phyloP scores from a whole-genome alignment of 1,140 invertebrate genomes.

The Drosophila prosaltans region DNA sequence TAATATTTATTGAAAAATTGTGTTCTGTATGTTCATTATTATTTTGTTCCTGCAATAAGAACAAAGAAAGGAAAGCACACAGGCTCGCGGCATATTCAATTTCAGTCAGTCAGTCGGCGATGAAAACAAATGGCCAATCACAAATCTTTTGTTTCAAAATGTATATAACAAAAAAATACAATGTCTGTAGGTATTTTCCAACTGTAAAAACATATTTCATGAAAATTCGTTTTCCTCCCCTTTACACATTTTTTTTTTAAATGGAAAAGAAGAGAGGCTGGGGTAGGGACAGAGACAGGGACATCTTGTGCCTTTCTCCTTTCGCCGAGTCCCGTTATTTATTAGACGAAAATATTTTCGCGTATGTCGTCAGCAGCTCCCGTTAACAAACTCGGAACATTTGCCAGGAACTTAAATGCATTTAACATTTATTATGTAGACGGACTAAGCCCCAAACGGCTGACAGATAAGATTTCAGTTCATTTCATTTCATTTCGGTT shows the following conservation, averaged over 20 bases:
- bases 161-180: background rate
- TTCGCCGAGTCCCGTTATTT: constrained; percentile 58
- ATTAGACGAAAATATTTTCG: constrained; percentile 55
- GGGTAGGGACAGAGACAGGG: background rate
- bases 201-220: constrained; percentile 48
- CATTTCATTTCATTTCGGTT: constrained; percentile 8
- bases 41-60: constrained; percentile 29
- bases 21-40: constrained; percentile 35
- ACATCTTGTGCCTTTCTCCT: background rate
- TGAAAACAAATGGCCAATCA: constrained; percentile 65
- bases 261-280: background rate
- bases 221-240: constrained; percentile 17
- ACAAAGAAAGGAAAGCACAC: constrained; percentile 15
- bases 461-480: constrained; percentile 62
- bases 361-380: constrained; percentile 7
- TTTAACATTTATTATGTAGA: constrained; percentile 75
- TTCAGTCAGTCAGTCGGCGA: constrained; percentile 40
- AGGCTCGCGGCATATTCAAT: constrained; percentile 52
- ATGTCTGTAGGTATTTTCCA: constrained; percentile 18
- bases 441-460: constrained; percentile 58
- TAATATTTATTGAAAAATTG: constrained; percentile 1
- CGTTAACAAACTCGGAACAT: constrained; percentile 35
- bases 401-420: constrained; percentile 64
- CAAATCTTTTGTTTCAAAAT: constrained; percentile 51
- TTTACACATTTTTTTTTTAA: constrained; percentile 23